Evolutionary conservation across 2,113 vertebrate species (phyloP).

Genomic region (Trichechus manatus): DNA sequence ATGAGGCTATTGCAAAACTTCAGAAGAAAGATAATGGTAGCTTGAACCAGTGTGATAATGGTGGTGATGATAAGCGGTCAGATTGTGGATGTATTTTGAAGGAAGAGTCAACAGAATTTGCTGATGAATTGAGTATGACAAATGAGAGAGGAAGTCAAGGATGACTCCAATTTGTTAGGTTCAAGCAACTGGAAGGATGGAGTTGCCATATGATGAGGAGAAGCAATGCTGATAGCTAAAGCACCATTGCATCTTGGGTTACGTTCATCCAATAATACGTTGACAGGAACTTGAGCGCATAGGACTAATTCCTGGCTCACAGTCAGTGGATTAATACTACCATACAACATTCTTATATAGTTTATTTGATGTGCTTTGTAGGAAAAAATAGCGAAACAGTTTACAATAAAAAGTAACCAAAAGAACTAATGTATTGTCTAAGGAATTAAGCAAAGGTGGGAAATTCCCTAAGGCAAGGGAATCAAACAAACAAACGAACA

Average conservation of each 20-base stretch:
- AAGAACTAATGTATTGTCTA: background rate
- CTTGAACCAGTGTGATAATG: too few species aligned
- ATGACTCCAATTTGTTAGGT: background rate
- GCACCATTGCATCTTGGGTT: accelerated
- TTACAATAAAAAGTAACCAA: background rate
- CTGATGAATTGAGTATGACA: background rate
- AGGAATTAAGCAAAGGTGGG: constrained; percentile 36
- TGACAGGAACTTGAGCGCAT: background rate
- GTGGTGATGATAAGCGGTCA: background rate
- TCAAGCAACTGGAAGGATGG: background rate
- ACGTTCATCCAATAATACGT: accelerated
- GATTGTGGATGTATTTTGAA: background rate
- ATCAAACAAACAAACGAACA: background rate
- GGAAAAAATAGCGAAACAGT: background rate
- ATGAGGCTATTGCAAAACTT: background rate
- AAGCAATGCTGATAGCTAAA: background rate
- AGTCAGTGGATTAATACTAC: background rate
- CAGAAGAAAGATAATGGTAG: background rate
- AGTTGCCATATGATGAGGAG: accelerated
- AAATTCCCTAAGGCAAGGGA: background rate
- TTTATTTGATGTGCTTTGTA: background rate
- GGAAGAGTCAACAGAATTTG: background rate
- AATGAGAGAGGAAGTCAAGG: background rate
- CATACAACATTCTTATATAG: background rate
- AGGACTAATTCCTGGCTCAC: background rate